Conservation (phyloP, 2,888 invertebrate species). For the Agrochola lota region DNA sequence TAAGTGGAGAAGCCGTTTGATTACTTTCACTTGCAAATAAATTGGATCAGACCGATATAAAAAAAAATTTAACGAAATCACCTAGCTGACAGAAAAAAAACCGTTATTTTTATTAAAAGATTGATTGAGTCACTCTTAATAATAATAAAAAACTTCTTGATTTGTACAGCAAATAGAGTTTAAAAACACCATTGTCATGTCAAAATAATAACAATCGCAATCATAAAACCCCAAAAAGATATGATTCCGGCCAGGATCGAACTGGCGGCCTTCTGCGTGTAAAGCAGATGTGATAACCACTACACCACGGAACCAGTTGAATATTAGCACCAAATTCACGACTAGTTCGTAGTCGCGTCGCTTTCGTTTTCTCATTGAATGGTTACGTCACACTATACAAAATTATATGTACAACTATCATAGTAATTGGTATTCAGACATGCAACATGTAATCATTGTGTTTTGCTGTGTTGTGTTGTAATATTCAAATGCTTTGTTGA, state of each 20-base stretch:
- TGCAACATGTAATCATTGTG: conserved; percentile 32
- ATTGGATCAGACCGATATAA: neutral
- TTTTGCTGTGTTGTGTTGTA: conserved; percentile 40
- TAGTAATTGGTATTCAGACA: conserved; percentile 54
- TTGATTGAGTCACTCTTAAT: neutral
- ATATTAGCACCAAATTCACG: neutral
- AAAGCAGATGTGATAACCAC: conserved; percentile 97
- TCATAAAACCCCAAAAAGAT: conserved; percentile 70
- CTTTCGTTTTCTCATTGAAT: conserved; percentile 53
- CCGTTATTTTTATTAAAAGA: neutral
- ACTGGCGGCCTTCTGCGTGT: conserved; percentile 90
- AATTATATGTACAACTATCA: conserved; percentile 17
- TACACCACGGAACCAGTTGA: conserved; percentile 93
- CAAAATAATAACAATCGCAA: neutral
- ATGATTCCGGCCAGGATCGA: conserved; percentile 89
- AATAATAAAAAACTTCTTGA: too few species aligned
- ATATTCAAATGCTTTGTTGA: conserved; percentile 50
- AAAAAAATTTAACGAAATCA: neutral
- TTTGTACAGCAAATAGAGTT: neutral
- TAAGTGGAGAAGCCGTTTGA: neutral
- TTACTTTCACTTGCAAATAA: neutral
- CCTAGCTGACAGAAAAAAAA: too few species aligned
- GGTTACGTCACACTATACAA: conserved; percentile 29
- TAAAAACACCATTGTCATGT: neutral
- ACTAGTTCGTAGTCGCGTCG: neutral